Evolutionary conservation across 2,888 invertebrate species (phyloP).

Genomic region (Synanthedon tipuliformis): DNA sequence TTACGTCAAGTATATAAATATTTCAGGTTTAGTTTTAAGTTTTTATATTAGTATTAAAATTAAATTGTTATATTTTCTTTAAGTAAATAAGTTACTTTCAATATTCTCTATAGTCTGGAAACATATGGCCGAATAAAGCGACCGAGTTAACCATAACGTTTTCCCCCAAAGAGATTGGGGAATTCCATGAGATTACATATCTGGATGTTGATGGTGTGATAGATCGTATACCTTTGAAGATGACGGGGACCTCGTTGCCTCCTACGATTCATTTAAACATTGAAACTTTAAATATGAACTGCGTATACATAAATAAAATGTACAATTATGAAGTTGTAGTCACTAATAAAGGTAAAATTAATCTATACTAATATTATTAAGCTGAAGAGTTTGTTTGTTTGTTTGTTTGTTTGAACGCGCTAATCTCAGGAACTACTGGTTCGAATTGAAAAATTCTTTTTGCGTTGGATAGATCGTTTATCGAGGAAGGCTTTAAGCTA

Average conservation of each 20-base stretch:
- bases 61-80: not conserved
- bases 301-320: conserved; percentile 68
- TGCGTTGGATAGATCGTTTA: too few relatives aligned
- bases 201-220: conserved; percentile 70
- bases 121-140: conserved; percentile 69
- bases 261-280: conserved; percentile 68
- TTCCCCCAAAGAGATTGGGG: conserved; percentile 62
- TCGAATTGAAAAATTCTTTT: too few relatives aligned
- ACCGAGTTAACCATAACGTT: conserved; percentile 68
- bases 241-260: conserved; percentile 69
- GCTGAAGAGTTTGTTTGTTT: too few relatives aligned
- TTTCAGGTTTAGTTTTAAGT: not conserved
- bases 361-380: too few relatives aligned
- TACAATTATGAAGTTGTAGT: conserved; percentile 73
- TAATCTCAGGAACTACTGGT: too few relatives aligned
- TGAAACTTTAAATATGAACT: conserved; percentile 66
- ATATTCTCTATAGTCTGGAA: conserved; percentile 56
- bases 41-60: not conserved
- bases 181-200: conserved; percentile 60
- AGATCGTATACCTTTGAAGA: conserved; percentile 58
- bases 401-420: too few relatives aligned
- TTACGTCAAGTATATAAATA: too few relatives aligned
- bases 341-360: conserved; percentile 61
- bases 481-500: too few relatives aligned
- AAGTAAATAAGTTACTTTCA: not conserved